These are phyloP conservation scores for zebrafish (Danio rerio) DNA, from an alignment of 2,113 vertebrate species.

Conservation along the genomic window GRCz12tu NC_133182.1:73948501-73949000, in stretches of 20 bases:
- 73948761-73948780: constrained; percentile 81
- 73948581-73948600: constrained; percentile 53
- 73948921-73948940: constrained; percentile 79
- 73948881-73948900: constrained; percentile 78
- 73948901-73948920: constrained; percentile 81
- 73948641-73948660: constrained; percentile 81
- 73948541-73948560: constrained; percentile 75
- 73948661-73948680: constrained; percentile 76
- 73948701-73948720: constrained; percentile 82
- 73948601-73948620: constrained; percentile 48
- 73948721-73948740: constrained; percentile 80
- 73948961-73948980: constrained; percentile 75
- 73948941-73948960: constrained; percentile 74
- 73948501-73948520: constrained; percentile 76
- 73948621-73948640: constrained; percentile 71
- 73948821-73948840: constrained; percentile 67
- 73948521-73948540: constrained; percentile 78
- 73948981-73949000: constrained; percentile 73
- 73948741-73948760: constrained; percentile 80
- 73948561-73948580: constrained; percentile 76
- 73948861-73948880: constrained; percentile 77
- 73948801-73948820: constrained; percentile 62
- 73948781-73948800: constrained; percentile 71
- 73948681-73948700: constrained; percentile 74
- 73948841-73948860: constrained; percentile 74